Percentiles rank a stretch among this genome's conserved stretches.
Evolutionary conservation across 1,140 invertebrate species (phyloP).

Genomic region (Schlechtendalia chinensis): DNA sequence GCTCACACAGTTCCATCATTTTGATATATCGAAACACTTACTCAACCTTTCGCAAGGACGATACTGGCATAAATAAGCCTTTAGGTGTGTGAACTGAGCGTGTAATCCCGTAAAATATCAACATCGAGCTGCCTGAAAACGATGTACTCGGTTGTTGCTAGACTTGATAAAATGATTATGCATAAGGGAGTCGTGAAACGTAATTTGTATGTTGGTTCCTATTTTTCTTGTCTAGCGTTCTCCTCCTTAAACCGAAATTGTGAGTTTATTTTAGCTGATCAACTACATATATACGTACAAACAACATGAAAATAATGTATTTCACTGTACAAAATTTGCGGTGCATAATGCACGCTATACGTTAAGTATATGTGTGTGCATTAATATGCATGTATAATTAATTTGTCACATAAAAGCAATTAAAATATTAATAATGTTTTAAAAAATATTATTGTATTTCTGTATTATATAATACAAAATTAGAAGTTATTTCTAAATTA

Average conservation of each 20-base stretch:
- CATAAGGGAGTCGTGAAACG: conserved; percentile 48
- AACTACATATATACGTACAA: background rate
- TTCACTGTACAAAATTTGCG: background rate
- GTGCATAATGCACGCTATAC: too few relatives aligned
- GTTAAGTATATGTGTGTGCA: too few relatives aligned
- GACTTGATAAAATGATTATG: conserved; percentile 48
- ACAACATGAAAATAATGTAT: background rate
- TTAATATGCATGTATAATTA: too few relatives aligned
- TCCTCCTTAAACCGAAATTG: background rate
- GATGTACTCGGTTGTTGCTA: conserved; percentile 29
- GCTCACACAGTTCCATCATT: conserved; percentile 43
- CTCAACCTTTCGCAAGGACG: conserved; percentile 37
- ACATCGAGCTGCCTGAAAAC: conserved; percentile 36
- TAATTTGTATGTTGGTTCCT: conserved; percentile 42
- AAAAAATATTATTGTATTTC: too few relatives aligned
- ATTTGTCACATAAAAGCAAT: too few relatives aligned
- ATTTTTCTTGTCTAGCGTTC: background rate
- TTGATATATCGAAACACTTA: conserved; percentile 49
- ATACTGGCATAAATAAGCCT: conserved; percentile 47
- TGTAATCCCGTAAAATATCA: conserved; percentile 45
- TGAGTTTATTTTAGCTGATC: conserved; percentile 16
- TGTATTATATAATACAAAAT: too few relatives aligned
- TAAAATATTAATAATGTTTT: too few relatives aligned
- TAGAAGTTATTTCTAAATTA: too few relatives aligned
- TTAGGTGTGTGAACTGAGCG: conserved; percentile 30